Conservation (phyloP, 2,888 invertebrate genomes). For the Ophraella communa region DNA sequence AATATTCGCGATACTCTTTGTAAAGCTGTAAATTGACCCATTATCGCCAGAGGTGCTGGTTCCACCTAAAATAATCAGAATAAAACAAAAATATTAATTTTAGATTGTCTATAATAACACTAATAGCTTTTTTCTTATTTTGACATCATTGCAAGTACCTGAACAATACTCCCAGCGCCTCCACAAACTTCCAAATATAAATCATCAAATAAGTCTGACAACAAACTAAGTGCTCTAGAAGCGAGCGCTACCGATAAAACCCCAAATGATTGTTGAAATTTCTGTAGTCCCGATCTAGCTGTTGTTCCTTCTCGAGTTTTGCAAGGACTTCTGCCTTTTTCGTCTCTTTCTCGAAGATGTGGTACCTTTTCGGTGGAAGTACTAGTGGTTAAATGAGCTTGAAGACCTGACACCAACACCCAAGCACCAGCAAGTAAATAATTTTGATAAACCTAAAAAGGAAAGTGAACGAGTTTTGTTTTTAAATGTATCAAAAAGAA, state of each 20-base stretch:
- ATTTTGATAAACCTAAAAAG: conserved; percentile 79
- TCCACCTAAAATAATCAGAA: conserved; percentile 53
- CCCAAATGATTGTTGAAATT: conserved; percentile 87
- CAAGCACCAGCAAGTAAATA: conserved; percentile 88
- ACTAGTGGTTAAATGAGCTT: conserved; percentile 77
- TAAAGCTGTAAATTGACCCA: conserved; percentile 71
- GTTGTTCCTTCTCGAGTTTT: conserved; percentile 65
- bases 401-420: conserved; percentile 86
- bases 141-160: no score
- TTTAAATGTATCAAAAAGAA: no score
- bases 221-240: conserved; percentile 79
- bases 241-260: conserved; percentile 90
- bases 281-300: conserved; percentile 70
- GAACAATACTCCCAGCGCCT: conserved; percentile 50
- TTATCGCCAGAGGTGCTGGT: conserved; percentile 70
- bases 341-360: conserved; percentile 60
- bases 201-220: conserved; percentile 77
- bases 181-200: conserved; percentile 74
- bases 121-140: no score
- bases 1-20: conserved; percentile 75
- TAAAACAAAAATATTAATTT: neutral
- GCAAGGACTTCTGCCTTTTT: conserved; percentile 67
- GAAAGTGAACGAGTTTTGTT: neutral
- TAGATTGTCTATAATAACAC: no score
- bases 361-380: conserved; percentile 59